Conservation (phyloP, 1,140 invertebrate genomes). For the Aleiodes sp. region DNA sequence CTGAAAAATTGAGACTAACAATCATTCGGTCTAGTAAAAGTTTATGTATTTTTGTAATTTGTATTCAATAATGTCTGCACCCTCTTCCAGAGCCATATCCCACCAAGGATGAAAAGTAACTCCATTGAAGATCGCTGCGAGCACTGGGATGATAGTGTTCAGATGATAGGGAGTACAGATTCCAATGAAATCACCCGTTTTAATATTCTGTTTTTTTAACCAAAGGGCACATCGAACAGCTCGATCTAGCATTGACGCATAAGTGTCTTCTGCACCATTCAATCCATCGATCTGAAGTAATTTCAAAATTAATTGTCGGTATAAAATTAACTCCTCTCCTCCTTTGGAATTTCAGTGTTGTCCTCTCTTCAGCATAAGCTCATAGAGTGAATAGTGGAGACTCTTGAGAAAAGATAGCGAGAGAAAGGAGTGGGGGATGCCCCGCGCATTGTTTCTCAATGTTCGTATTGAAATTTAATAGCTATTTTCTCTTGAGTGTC, state of each 20-base stretch:
- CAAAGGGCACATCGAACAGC: slow-evolving; percentile 59
- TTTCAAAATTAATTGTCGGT: neutral
- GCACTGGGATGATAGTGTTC: slow-evolving; percentile 59
- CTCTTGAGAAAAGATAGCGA: too few relatives aligned
- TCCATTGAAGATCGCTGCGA: slow-evolving; percentile 59
- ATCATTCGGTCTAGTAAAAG: neutral
- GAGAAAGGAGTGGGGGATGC: too few relatives aligned
- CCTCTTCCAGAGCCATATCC: slow-evolving; percentile 31
- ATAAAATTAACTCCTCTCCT: too few relatives aligned
- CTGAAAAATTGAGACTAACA: slow-evolving; percentile 28
- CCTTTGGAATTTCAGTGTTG: too few relatives aligned
- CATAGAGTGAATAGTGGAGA: too few relatives aligned
- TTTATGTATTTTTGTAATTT: neutral
- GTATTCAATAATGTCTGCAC: slow-evolving; percentile 25
- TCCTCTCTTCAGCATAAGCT: too few relatives aligned
- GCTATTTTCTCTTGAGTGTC: too few relatives aligned
- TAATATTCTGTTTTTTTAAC: slow-evolving; percentile 56
- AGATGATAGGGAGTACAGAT: slow-evolving; percentile 61
- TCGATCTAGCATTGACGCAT: slow-evolving; percentile 51
- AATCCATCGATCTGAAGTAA: slow-evolving; percentile 56
- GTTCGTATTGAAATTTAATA: too few relatives aligned
- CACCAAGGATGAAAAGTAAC: slow-evolving; percentile 43
- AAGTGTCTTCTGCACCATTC: slow-evolving; percentile 61
- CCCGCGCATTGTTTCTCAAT: too few relatives aligned
- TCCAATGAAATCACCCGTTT: slow-evolving; percentile 58